phyloP scores from a whole-genome alignment of 2,113 vertebrate species.

The Andinoacara biseriatus region DNA sequence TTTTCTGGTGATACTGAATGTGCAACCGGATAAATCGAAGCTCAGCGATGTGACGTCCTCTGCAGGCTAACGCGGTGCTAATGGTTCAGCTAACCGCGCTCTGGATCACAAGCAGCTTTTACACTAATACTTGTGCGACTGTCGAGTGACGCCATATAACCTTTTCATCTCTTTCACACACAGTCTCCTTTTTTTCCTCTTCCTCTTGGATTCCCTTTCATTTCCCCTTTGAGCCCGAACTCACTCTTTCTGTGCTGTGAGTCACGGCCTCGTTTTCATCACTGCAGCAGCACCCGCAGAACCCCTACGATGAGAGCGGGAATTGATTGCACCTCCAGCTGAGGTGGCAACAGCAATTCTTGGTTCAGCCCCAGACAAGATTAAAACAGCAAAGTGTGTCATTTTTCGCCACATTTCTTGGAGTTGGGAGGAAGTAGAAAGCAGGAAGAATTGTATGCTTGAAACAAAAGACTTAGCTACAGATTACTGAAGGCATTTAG shows the following conservation, averaged over 20 bases:
- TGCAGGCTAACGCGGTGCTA: not conserved
- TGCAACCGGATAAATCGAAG: not conserved
- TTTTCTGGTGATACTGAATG: slow-evolving; percentile 13
- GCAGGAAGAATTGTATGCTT: not conserved
- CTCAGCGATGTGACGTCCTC: slow-evolving; percentile 18
- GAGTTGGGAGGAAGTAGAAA: no score
- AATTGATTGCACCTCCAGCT: slow-evolving; percentile 44
- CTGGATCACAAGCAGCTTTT: slow-evolving; percentile 11
- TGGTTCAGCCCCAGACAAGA: slow-evolving; percentile 1
- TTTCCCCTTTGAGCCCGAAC: slow-evolving; percentile 24
- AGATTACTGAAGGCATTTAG: not conserved
- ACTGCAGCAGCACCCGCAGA: slow-evolving; percentile 3
- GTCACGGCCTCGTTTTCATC: slow-evolving; percentile 43
- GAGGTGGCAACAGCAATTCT: slow-evolving; percentile 3
- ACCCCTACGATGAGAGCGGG: slow-evolving; percentile 33
- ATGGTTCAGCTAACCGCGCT: not conserved
- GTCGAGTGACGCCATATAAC: not conserved
- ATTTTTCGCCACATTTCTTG: not conserved
- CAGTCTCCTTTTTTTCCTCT: not conserved
- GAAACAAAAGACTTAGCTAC: not conserved
- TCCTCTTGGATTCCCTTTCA: slow-evolving; percentile 28
- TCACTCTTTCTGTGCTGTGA: slow-evolving; percentile 19
- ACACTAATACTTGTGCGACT: not conserved
- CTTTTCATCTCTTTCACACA: not conserved
- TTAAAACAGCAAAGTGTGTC: not conserved